Percentiles rank a stretch among this genome's conserved stretches.
These are phyloP conservation scores for Holacanthella duospinosa DNA, from an alignment of 2,888 invertebrate species.

Conservation along the genomic window DNA sequence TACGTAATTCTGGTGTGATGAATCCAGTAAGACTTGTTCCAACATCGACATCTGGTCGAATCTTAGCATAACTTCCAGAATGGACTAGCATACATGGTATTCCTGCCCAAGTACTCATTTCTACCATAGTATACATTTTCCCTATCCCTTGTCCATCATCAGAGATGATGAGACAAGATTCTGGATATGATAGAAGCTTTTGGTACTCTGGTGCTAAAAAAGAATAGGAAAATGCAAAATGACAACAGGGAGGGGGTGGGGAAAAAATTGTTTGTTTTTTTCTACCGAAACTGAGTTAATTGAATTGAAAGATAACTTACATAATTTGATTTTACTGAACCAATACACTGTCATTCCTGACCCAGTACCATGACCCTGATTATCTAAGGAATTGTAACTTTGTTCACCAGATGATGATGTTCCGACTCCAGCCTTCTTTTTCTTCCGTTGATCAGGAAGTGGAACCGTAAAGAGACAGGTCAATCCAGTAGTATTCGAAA, in stretches of 20 bases:
- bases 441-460: too few species aligned
- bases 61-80: slow-evolving; percentile 25
- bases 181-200: slow-evolving; percentile 16
- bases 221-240: too few species aligned
- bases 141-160: slow-evolving; percentile 27
- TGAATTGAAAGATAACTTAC: too few species aligned
- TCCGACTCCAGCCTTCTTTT: too few species aligned
- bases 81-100: slow-evolving; percentile 25
- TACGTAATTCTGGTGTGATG: slow-evolving; percentile 19
- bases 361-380: neutral
- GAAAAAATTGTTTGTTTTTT: too few species aligned
- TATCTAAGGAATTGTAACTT: too few species aligned
- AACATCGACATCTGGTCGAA: slow-evolving; percentile 25
- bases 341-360: neutral
- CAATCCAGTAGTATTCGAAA: too few species aligned
- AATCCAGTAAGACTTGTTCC: slow-evolving; percentile 26
- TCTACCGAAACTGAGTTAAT: too few species aligned
- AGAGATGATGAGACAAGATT: slow-evolving; percentile 28
- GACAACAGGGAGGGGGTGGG: too few species aligned
- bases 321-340: neutral
- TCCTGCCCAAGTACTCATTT: slow-evolving; percentile 18
- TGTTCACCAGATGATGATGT: too few species aligned
- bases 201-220: neutral
- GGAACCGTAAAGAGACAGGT: too few species aligned
- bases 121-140: slow-evolving; percentile 22